phyloP scores from a whole-genome alignment of 2,888 invertebrate species.

The Stomorhina lunata region DNA sequence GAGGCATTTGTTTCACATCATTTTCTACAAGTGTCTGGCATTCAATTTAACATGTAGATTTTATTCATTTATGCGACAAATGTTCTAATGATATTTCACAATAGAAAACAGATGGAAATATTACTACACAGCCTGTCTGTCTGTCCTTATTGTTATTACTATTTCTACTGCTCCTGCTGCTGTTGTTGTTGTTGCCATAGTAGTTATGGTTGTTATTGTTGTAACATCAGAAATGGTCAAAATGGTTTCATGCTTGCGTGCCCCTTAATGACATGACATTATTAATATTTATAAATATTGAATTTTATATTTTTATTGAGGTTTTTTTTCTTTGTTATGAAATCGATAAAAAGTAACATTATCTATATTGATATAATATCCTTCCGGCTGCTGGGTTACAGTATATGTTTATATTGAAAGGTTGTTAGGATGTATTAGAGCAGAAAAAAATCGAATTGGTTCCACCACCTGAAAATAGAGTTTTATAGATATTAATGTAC shows the following conservation, averaged over 20 bases:
- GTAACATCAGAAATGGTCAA: neutral
- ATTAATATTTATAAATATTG: neutral
- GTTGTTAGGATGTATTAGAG: too few species aligned
- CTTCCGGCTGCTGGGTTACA: too few species aligned
- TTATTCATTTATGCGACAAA: conserved; percentile 69
- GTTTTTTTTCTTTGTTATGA: too few species aligned
- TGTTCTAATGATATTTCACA: conserved; percentile 35
- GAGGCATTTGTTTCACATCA: conserved; percentile 52
- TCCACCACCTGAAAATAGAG: too few species aligned
- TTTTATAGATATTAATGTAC: too few species aligned
- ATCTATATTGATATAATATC: too few species aligned
- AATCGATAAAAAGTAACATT: too few species aligned
- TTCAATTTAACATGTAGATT: conserved; percentile 66
- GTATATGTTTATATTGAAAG: too few species aligned
- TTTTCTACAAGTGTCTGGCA: conserved; percentile 56
- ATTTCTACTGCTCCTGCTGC: too few species aligned
- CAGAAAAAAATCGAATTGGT: too few species aligned
- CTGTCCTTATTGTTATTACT: neutral
- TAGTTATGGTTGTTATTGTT: neutral
- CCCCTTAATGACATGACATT: neutral
- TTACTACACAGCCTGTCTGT: neutral
- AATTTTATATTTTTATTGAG: neutral
- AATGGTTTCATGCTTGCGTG: neutral
- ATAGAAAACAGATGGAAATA: conserved; percentile 53
- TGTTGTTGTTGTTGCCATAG: neutral